These are phyloP conservation scores for Athalia cordata DNA, from an alignment of 2,888 invertebrate genomes.

Conservation along the genomic window DNA sequence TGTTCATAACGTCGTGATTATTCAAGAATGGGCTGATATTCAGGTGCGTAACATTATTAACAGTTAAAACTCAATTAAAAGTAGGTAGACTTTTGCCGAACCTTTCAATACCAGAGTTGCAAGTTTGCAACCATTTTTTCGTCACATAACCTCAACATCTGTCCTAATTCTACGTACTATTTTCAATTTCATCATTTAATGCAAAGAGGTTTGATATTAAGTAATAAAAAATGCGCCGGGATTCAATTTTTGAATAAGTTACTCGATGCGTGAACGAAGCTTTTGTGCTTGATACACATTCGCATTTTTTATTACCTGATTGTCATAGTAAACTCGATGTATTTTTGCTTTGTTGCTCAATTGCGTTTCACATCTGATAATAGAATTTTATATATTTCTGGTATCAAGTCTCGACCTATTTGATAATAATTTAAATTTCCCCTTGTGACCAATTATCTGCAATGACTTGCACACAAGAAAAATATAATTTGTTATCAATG, in stretches of 20 bases:
- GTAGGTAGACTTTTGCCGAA: too few species aligned
- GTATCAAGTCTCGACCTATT: not conserved
- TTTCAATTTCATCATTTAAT: not conserved
- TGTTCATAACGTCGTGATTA: constrained; percentile 39
- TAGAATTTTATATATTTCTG: not conserved
- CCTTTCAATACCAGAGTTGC: not conserved
- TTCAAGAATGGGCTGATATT: constrained; percentile 41
- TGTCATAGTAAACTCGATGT: not conserved
- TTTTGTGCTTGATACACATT: not conserved
- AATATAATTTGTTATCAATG: too few species aligned
- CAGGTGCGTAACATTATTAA: constrained; percentile 1
- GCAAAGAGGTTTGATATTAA: not conserved
- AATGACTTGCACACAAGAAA: too few species aligned
- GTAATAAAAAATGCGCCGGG: not conserved
- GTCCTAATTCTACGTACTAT: not conserved
- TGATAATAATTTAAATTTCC: too few species aligned
- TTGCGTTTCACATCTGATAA: not conserved
- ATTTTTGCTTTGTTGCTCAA: not conserved
- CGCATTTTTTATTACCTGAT: not conserved
- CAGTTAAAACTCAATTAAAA: too few species aligned
- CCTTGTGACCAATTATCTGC: too few species aligned
- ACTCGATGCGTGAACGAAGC: constrained; percentile 12
- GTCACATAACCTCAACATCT: constrained; percentile 27
- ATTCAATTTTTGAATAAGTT: not conserved
- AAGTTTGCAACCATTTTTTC: constrained; percentile 26